Evolutionary conservation across 2,797 vertebrate species (phyloP), one percentile per base, ranked within the genome.

Genomic region (Artibeus lituratus): DNA sequence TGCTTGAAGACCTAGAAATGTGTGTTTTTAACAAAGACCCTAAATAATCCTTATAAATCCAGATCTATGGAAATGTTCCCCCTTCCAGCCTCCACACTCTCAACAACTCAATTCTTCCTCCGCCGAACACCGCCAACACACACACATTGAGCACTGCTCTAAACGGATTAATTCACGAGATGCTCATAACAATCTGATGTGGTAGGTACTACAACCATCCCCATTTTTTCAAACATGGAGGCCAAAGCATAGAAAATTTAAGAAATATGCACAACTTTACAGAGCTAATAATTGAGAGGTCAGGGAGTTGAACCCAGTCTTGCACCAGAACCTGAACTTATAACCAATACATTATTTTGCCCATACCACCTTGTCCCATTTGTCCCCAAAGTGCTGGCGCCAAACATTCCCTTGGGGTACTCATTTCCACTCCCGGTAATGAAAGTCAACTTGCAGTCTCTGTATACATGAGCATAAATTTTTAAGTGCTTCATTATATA

Each of bases 21-120:
- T 16, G 15, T 62, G 67, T 49, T 90, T 90, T 90, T 84, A 97
- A 74, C 21, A 59, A 55, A 53, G 9, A 94, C 16, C 18, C 90
- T 94, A 87, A 72, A 73, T 90, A 87, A 65, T 87, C 92, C 42
- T 83, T 5, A 72, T n/a, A 90, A 93, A 73, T 39, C 24, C n/a
- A 90, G 37, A 76, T 24, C 19, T 37, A 8, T 22, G 62, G 51
- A 47, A 89, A 26, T 39, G 10, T 32, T 55, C 32, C 44, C 69
- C 24, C 72, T 84, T 44, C 59, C 19, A 26, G 39, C 51, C 53
- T 65, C 85, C 51, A 70, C 21, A 37, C 18, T 72, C 57, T 87
- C 18, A 55, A 22, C 1, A 6, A 24, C 4, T 72, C 74, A 77
- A 7, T 18, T 29, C 22, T 39, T 44, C 65, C 53, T 73, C 62